phyloP scores from a whole-genome alignment of 1,140 invertebrate species.

The Metaphire vulgaris region DNA sequence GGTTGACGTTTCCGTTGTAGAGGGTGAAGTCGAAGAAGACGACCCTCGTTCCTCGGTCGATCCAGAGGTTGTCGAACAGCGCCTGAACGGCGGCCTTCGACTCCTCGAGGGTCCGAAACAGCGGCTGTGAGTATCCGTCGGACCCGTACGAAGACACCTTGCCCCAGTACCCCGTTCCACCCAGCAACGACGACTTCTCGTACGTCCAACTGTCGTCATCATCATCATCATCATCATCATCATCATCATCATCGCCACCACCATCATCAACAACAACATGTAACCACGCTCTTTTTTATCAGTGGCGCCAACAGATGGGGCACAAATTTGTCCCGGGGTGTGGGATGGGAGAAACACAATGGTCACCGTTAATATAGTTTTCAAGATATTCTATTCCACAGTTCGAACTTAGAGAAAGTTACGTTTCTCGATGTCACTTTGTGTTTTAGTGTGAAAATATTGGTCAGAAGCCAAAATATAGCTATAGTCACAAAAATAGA shows the following conservation, averaged over 20 bases:
- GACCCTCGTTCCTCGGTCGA: slow-evolving; percentile 61
- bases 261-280: background rate
- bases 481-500: no score
- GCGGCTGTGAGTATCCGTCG: slow-evolving; percentile 51
- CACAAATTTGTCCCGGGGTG: background rate
- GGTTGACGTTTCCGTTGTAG: slow-evolving; percentile 67
- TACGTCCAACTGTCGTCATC: slow-evolving; percentile 53
- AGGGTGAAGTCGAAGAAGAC: slow-evolving; percentile 67
- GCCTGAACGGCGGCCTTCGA: slow-evolving; percentile 53
- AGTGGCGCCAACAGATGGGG: background rate
- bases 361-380: no score
- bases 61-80: slow-evolving; percentile 62
- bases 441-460: no score
- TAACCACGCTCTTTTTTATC: background rate
- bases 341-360: no score
- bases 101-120: slow-evolving; percentile 48
- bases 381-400: no score
- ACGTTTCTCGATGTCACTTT: no score
- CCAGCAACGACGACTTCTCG: slow-evolving; percentile 45
- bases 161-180: slow-evolving; percentile 55
- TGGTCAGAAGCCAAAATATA: no score
- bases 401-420: no score
- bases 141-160: slow-evolving; percentile 58
- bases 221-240: slow-evolving; percentile 4
- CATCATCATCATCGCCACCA: background rate